phyloP scores from a whole-genome alignment of 2,113 vertebrate genomes.

The Neomonachus schauinslandi region DNA sequence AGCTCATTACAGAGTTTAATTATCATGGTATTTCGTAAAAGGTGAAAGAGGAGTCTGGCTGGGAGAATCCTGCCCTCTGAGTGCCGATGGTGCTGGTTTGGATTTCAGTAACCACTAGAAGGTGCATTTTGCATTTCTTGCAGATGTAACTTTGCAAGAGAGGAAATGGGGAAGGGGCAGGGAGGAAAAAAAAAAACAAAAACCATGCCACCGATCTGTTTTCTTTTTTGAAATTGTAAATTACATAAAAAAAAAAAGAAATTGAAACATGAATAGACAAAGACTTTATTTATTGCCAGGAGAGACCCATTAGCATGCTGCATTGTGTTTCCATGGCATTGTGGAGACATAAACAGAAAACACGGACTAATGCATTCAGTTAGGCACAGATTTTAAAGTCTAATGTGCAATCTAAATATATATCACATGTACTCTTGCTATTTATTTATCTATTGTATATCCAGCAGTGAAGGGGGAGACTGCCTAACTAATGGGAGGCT shows the following conservation, averaged over 20 bases:
- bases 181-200: background rate
- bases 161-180: constrained; percentile 62
- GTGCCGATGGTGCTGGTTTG: constrained; percentile 11
- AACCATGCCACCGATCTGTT: constrained; percentile 61
- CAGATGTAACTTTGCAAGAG: constrained; percentile 49
- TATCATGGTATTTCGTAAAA: constrained; percentile 73
- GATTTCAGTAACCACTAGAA: constrained; percentile 78
- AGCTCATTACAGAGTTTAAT: constrained; percentile 80
- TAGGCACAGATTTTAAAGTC: constrained; percentile 88
- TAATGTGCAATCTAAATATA: constrained; percentile 88
- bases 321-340: constrained; percentile 88
- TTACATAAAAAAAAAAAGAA: constrained; percentile 82
- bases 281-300: constrained; percentile 88
- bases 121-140: constrained; percentile 82
- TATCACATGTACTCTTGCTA: constrained; percentile 81
- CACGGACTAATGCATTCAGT: constrained; percentile 87
- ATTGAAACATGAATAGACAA: constrained; percentile 86
- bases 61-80: background rate
- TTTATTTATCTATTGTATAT: constrained; percentile 86
- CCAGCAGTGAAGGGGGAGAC: constrained; percentile 56
- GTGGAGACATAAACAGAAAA: constrained; percentile 88
- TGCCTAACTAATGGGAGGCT: constrained; percentile 71
- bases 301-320: constrained; percentile 86
- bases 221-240: constrained; percentile 85
- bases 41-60: constrained; percentile 54